Evolutionary conservation across 2,797 vertebrate genomes (phyloP).

Genomic region (Falco peregrinus): DNA sequence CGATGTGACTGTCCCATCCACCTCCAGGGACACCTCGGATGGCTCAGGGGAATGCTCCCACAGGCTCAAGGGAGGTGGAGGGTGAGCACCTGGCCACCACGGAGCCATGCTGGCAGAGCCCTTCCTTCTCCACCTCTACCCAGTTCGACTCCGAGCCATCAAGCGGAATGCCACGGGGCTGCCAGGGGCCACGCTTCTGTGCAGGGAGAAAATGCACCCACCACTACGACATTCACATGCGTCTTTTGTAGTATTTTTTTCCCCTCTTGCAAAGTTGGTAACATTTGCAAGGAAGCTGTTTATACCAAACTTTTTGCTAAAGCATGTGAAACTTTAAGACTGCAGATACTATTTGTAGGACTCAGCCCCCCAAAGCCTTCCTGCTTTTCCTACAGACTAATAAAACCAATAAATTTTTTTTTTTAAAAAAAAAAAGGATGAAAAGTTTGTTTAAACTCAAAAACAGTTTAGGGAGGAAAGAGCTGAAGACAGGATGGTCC

Average conservation of each 20-base stretch:
- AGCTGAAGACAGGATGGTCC: not conserved
- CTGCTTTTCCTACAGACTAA: not conserved
- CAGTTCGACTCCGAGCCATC: not conserved
- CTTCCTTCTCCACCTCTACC: not conserved
- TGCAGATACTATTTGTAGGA: not conserved
- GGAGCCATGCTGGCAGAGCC: not conserved
- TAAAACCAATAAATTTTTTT: not conserved
- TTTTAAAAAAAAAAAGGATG: not conserved
- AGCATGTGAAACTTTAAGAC: not conserved
- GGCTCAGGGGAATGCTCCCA: fast-evolving
- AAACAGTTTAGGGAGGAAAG: not conserved
- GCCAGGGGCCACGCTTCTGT: not conserved
- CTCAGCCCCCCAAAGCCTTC: not conserved
- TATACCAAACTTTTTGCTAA: not conserved
- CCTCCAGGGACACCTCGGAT: fast-evolving
- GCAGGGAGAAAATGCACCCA: not conserved
- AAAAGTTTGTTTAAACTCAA: not conserved
- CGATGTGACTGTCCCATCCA: fast-evolving
- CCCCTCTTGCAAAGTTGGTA: fast-evolving
- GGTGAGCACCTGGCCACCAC: not conserved
- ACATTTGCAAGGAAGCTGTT: not conserved
- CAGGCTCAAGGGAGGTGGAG: not conserved
- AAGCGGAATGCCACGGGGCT: not conserved
- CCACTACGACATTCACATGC: fast-evolving
- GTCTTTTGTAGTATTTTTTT: fast-evolving